These are phyloP conservation scores for Conomelus anceps DNA, from an alignment of 2,888 invertebrate genomes.

Conservation along the genomic window DNA sequence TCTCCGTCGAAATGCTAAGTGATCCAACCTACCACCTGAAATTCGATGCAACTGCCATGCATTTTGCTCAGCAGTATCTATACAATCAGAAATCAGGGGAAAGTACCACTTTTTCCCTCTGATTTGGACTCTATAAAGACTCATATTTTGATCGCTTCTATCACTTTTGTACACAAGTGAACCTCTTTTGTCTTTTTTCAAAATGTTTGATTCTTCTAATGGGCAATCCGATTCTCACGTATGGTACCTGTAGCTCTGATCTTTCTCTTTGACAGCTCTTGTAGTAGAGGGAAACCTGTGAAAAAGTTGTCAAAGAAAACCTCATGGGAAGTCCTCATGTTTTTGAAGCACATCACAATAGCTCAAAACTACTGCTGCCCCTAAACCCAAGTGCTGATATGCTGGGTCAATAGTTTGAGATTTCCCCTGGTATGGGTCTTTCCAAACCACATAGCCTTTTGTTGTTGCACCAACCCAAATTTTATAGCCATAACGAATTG, in stretches of 20 bases:
- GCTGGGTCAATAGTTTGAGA: background rate
- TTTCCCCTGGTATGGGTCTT: constrained; percentile 16
- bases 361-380: constrained; percentile 10
- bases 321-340: background rate
- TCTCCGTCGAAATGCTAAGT: constrained; percentile 31
- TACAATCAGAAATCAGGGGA: constrained; percentile 33
- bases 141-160: constrained; percentile 35
- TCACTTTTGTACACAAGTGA: constrained; percentile 12
- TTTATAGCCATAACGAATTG: background rate
- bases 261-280: constrained; percentile 7
- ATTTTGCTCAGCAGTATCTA: constrained; percentile 36
- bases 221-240: constrained; percentile 3
- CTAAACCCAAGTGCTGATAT: constrained; percentile 13
- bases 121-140: constrained; percentile 32
- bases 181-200: constrained; percentile 12
- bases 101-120: constrained; percentile 38
- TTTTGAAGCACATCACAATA: constrained; percentile 12
- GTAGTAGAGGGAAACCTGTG: constrained; percentile 2
- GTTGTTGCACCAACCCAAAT: constrained; percentile 3
- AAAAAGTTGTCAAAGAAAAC: constrained; percentile 22
- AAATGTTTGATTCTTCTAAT: background rate
- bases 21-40: constrained; percentile 31
- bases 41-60: constrained; percentile 34
- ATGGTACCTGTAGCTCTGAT: constrained; percentile 20
- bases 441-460: constrained; percentile 9